Percentiles rank a stretch among this genome's conserved stretches.
Conservation (phyloP, 1,140 invertebrate species). For the Bombyx mandarina region DNA sequence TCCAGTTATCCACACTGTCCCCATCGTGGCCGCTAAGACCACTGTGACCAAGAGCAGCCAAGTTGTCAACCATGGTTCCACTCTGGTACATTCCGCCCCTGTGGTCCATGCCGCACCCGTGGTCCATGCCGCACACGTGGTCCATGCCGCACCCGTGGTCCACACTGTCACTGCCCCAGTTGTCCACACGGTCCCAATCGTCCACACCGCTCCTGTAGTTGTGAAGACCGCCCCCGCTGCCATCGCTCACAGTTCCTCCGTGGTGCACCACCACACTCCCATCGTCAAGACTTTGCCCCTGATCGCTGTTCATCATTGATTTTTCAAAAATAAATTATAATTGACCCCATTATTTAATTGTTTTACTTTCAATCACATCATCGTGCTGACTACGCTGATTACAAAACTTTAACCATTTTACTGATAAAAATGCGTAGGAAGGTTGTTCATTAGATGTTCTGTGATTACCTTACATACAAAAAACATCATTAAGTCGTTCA, state of each 20-base stretch:
- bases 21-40: constrained; percentile 13
- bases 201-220: constrained; percentile 44
- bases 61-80: constrained; percentile 15
- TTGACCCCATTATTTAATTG: background rate
- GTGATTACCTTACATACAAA: no score
- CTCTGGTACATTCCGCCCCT: constrained; percentile 32
- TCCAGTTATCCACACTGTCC: constrained; percentile 40
- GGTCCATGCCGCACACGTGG: constrained; percentile 41
- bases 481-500: no score
- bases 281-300: constrained; percentile 71
- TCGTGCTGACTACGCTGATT: background rate
- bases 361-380: constrained; percentile 5
- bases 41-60: constrained; percentile 11
- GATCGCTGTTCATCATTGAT: constrained; percentile 57
- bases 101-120: constrained; percentile 51
- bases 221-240: constrained; percentile 51
- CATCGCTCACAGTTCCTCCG: constrained; percentile 47
- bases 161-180: constrained; percentile 46
- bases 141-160: constrained; percentile 49
- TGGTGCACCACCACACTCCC: constrained; percentile 63
- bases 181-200: constrained; percentile 42
- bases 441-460: no score
- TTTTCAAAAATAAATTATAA: constrained; percentile 6
- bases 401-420: background rate
- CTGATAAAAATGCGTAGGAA: no score